Evolutionary conservation across 2,888 invertebrate species (phyloP).

Genomic region (Erebia epiphron): DNA sequence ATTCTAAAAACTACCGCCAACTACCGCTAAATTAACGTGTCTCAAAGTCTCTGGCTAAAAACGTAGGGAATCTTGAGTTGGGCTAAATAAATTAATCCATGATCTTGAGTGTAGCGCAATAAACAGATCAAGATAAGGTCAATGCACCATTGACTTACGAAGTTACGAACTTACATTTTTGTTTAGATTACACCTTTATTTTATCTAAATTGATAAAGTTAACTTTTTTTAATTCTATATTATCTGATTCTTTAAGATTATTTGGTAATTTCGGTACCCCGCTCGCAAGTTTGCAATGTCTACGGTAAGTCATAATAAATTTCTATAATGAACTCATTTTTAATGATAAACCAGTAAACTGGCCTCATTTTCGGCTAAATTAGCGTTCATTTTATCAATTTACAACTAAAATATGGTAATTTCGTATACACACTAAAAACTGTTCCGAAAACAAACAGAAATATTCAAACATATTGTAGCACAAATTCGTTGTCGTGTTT

Average conservation of each 20-base stretch:
- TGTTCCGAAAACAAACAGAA: background rate
- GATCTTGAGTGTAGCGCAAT: too few species aligned
- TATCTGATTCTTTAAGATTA: background rate
- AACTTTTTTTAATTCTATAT: background rate
- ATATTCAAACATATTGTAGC: background rate
- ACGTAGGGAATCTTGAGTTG: too few species aligned
- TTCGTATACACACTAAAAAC: too few species aligned
- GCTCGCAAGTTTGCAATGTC: slow-evolving; percentile 26
- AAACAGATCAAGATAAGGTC: too few species aligned
- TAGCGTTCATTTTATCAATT: background rate
- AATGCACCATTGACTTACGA: background rate
- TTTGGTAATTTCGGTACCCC: slow-evolving; percentile 1
- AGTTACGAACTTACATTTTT: background rate
- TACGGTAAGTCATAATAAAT: slow-evolving; percentile 34
- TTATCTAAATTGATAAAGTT: slow-evolving; percentile 25
- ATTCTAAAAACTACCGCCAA: too few species aligned
- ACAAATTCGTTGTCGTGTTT: background rate
- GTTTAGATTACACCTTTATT: background rate
- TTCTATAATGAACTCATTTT: background rate
- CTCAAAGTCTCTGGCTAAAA: too few species aligned
- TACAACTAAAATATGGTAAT: slow-evolving; percentile 2
- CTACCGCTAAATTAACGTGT: too few species aligned
- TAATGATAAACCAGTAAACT: background rate
- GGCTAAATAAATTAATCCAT: too few species aligned
- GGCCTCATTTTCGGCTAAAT: background rate